Evolutionary conservation across 2,113 vertebrate species (phyloP), one percentile per base, ranked within the genome.

Genomic region (Pongo abelii): DNA sequence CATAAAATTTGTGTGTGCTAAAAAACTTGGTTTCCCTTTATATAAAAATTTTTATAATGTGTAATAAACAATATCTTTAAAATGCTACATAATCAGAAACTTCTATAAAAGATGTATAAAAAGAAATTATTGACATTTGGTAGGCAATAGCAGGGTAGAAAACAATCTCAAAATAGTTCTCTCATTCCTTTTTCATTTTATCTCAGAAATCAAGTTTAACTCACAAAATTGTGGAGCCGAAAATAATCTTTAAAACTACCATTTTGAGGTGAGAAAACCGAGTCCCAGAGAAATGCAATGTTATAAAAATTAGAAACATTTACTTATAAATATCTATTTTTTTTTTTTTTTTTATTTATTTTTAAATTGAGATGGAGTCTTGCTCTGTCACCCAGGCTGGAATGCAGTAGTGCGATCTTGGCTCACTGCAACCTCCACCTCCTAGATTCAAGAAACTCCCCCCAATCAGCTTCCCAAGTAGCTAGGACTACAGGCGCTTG

Each of bases 191-290:
- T 70, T 6, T 61, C 84, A 84, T 87, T 67, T 91, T 93, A 84
- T 79, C 20, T 88, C 92, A 92, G 69, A 96, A 93, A 93, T 23
- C 81, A 94, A 80, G 4, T 90, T 87, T 95, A 84, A 67, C 22
- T 80, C 55, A 32, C 22, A 83, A 94, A 48, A 43, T 70, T 92
- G 80, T 79, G 43, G 27, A 87, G 11, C 8, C 78, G 85, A 40
- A 84, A 94, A 57, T 32, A 96, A 93, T 70, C 69, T 70, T 86
- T 10, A 70, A 96, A 70, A n/a, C 27, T 22, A 59, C 86, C 25
- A 46, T 93, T 86, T 67, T 70, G 6, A 92, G 43, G 57, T 23
- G 13, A 96, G 25, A 89, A 83, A 88, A 92, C 16, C 16, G 35
- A 88, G n/a, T 4, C 32, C 20, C 3, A 93, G 50, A 83, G 32